Evolutionary conservation across 2,797 vertebrate genomes (phyloP).

Genomic region (Acipenser oxyrinchus): DNA sequence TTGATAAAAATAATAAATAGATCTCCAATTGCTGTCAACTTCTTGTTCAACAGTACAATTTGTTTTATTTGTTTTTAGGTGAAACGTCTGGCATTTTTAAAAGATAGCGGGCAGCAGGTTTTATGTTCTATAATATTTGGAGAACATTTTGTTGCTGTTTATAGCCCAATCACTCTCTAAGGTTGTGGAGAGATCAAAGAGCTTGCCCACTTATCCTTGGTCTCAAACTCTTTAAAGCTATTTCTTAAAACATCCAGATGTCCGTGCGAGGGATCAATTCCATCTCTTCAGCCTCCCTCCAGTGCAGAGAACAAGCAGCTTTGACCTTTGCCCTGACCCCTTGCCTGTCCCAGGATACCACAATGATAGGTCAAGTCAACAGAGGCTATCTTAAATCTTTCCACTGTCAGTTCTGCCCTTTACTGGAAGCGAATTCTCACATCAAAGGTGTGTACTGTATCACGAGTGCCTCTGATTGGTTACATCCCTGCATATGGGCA

Average conservation of each 20-base stretch:
- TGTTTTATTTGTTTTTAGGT: too few species aligned
- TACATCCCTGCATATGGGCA: not conserved
- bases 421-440: not conserved
- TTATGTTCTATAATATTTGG: conserved; percentile 41
- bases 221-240: conserved; percentile 35
- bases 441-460: not conserved
- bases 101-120: conserved; percentile 36
- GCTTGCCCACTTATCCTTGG: conserved; percentile 35
- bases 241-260: conserved; percentile 34
- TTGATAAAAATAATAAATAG: too few species aligned
- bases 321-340: conserved; percentile 14
- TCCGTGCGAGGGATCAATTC: not conserved
- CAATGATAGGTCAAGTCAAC: conserved; percentile 11
- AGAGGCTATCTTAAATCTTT: conserved; percentile 6
- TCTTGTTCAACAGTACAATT: too few species aligned
- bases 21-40: too few species aligned
- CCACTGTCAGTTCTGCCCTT: conserved; percentile 7
- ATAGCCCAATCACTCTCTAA: conserved; percentile 46
- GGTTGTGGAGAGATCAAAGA: conserved; percentile 35
- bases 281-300: not conserved
- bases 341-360: conserved; percentile 4
- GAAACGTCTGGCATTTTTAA: conserved; percentile 13
- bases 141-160: conserved; percentile 22
- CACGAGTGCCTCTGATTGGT: not conserved
- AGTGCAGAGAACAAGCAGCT: conserved; percentile 9